Conservation (phyloP, 2,797 vertebrate species). For the Menidia menidia region DNA sequence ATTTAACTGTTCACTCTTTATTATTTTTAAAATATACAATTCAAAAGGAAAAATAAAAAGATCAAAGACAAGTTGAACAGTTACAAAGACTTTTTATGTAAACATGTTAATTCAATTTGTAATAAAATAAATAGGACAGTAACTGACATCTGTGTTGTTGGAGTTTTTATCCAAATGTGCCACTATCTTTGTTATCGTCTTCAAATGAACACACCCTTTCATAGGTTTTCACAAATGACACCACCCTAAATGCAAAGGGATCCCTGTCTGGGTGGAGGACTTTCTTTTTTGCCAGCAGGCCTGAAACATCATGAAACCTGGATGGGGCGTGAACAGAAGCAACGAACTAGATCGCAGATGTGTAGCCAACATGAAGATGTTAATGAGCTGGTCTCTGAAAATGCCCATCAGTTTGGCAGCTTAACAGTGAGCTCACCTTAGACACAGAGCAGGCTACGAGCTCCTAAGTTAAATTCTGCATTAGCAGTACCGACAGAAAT, state of each 20-base stretch:
- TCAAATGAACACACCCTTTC: neutral
- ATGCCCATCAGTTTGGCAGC: neutral
- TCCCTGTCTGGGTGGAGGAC: neutral
- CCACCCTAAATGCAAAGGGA: neutral
- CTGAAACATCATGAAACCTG: neutral
- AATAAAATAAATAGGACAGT: constrained; percentile 8
- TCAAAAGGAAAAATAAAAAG: constrained; percentile 36
- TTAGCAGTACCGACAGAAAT: neutral
- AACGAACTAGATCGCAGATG: neutral
- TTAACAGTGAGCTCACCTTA: neutral
- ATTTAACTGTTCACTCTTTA: constrained; percentile 52
- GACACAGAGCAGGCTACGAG: neutral
- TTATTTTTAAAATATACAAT: constrained; percentile 34
- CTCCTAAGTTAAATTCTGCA: neutral
- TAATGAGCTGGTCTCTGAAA: neutral
- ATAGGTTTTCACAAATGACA: neutral
- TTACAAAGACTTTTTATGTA: constrained; percentile 44
- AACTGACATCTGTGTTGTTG: neutral
- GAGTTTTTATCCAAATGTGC: neutral
- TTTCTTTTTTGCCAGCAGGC: neutral
- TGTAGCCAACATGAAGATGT: neutral
- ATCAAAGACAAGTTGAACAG: constrained; percentile 42
- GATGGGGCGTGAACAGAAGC: too few relatives aligned
- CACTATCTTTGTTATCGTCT: neutral
- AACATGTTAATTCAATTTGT: constrained; percentile 15